Percentiles rank a stretch among this genome's conserved stretches.
phyloP scores from a whole-genome alignment of 2,113 vertebrate species.

The Catharus bicknelli region DNA sequence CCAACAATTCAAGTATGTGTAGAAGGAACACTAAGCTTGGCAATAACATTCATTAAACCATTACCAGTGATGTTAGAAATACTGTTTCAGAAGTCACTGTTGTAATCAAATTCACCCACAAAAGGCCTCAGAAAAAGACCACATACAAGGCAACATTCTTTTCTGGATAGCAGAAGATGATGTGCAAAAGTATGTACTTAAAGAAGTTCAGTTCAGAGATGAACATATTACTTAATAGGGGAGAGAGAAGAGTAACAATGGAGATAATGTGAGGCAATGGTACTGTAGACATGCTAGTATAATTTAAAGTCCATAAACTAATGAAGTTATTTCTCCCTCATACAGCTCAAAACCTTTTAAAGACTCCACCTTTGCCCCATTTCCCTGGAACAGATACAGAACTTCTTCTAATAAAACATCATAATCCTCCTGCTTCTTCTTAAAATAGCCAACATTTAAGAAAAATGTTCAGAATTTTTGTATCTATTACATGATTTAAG shows the following conservation, averaged over 20 bases:
- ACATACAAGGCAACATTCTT: not conserved
- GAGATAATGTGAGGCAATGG: not conserved
- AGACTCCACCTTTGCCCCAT: not conserved
- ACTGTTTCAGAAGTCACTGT: conserved; percentile 3
- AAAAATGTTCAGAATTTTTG: conserved; percentile 30
- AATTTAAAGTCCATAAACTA: conserved; percentile 21
- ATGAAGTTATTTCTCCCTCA: not conserved
- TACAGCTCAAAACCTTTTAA: not conserved
- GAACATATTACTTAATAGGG: not conserved
- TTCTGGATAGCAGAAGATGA: not conserved
- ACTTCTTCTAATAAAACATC: conserved; percentile 22
- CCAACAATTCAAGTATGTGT: not conserved
- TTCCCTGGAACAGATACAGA: not conserved
- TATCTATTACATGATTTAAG: not conserved
- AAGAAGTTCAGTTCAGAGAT: conserved; percentile 16
- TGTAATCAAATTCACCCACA: not conserved
- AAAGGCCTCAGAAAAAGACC: not conserved
- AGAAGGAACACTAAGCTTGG: not conserved
- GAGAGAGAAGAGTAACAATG: conserved; percentile 2
- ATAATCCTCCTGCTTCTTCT: conserved; percentile 1
- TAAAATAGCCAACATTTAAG: conserved; percentile 1
- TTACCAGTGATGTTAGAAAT: not conserved
- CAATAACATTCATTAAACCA: not conserved
- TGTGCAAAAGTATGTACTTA: not conserved
- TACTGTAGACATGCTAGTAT: conserved; percentile 2